A percentile compares a stretch with the other conserved stretches of the same genome.
These are phyloP conservation scores for Chloropsis hardwickii DNA, from an alignment of 2,113 vertebrate species.

Conservation along the genomic window DNA sequence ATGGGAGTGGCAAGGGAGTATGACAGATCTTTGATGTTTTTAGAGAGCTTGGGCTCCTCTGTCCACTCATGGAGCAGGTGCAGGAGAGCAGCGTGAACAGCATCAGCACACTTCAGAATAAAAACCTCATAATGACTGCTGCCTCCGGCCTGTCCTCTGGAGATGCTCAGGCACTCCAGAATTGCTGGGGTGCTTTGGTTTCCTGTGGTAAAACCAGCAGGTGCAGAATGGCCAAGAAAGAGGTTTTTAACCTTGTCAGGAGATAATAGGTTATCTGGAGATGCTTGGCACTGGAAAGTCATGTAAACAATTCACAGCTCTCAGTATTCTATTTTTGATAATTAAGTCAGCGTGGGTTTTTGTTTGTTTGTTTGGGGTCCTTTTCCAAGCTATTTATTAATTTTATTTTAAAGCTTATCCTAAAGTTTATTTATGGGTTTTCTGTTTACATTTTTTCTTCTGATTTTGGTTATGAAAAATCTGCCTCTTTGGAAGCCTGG, in stretches of 20 bases:
- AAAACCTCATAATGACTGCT: background rate
- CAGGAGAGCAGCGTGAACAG: rapidly evolving
- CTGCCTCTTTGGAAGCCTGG: background rate
- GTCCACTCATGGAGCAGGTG: background rate
- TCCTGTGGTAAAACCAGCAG: background rate
- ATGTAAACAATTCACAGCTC: background rate
- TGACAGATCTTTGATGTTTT: background rate
- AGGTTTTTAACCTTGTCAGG: background rate
- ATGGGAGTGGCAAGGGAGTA: rapidly evolving
- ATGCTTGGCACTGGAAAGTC: background rate
- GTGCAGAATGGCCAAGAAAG: background rate
- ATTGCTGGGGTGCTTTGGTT: background rate
- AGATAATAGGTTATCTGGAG: background rate
- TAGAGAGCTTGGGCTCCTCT: background rate
- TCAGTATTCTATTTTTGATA: background rate
- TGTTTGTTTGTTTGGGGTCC: background rate
- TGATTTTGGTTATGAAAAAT: background rate
- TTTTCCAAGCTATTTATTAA: background rate
- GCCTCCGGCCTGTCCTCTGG: too few relatives aligned
- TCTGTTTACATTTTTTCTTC: background rate
- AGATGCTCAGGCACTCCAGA: background rate
- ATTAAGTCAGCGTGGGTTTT: background rate
- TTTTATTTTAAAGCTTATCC: background rate
- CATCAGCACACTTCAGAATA: rapidly evolving
- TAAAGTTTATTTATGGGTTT: background rate